These are phyloP conservation scores for Dermolepida albohirtum DNA, from an alignment of 2,888 invertebrate species.

Conservation along the genomic window DNA sequence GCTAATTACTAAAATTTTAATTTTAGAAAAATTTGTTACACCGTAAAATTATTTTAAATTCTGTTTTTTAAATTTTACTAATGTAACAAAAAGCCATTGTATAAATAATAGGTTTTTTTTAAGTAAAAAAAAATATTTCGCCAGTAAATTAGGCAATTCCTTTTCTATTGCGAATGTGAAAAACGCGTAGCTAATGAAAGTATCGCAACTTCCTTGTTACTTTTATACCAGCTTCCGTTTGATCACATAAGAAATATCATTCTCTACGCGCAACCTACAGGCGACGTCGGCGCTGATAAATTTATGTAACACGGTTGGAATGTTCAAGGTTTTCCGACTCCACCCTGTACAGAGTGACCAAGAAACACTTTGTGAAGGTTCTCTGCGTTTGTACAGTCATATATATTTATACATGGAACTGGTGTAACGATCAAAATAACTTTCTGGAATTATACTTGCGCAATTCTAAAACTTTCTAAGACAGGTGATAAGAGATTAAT, in stretches of 20 bases:
- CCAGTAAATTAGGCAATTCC: no score
- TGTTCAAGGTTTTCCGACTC: conserved; percentile 59
- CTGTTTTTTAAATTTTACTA: no score
- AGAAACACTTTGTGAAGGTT: conserved; percentile 34
- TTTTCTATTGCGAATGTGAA: no score
- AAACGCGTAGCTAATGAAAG: conserved; percentile 2
- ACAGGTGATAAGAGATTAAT: conserved; percentile 5
- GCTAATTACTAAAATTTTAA: no score
- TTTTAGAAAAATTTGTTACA: no score
- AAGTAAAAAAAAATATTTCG: no score
- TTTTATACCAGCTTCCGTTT: background rate
- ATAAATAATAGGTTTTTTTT: no score
- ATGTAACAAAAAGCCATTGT: no score
- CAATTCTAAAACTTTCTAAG: conserved; percentile 23
- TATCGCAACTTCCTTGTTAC: background rate
- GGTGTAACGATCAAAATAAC: conserved; percentile 8
- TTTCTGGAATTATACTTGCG: conserved; percentile 7
- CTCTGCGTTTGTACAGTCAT: no score
- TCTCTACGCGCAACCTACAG: conserved; percentile 1
- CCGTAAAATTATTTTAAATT: no score
- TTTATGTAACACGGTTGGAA: conserved; percentile 35
- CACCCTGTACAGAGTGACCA: conserved; percentile 51
- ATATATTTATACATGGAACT: no score
- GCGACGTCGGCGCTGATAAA: conserved; percentile 12
- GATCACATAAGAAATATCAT: background rate